These are phyloP conservation scores for Pheosia tremula DNA, from an alignment of 2,888 invertebrate genomes.

Conservation along the genomic window DNA sequence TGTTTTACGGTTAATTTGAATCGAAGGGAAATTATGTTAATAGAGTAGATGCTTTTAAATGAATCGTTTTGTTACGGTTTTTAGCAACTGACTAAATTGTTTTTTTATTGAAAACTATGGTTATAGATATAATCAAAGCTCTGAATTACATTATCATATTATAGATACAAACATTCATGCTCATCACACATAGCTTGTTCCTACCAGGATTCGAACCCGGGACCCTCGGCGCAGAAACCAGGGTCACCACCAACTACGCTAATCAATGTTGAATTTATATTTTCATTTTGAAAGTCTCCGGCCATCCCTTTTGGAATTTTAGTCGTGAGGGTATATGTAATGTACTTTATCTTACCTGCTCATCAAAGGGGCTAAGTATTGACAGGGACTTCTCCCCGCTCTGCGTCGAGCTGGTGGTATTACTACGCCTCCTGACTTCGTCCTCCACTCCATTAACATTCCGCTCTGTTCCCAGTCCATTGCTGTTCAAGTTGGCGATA, in stretches of 20 bases:
- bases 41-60: not conserved
- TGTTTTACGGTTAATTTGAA: not conserved
- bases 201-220: too few species aligned
- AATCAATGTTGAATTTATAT: too few species aligned
- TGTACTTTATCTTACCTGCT: slow-evolving; percentile 75
- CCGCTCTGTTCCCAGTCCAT: slow-evolving; percentile 69
- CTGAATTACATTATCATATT: too few species aligned
- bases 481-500: slow-evolving; percentile 65
- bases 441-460: slow-evolving; percentile 75
- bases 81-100: not conserved
- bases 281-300: too few species aligned
- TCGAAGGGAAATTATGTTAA: not conserved
- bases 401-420: slow-evolving; percentile 72
- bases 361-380: slow-evolving; percentile 95
- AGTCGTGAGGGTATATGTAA: not conserved
- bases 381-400: slow-evolving; percentile 79
- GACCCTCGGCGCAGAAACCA: too few species aligned
- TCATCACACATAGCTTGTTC: too few species aligned
- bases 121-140: too few species aligned
- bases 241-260: too few species aligned
- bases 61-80: too few species aligned
- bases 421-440: slow-evolving; percentile 77
- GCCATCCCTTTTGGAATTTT: too few species aligned
- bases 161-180: too few species aligned
- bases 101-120: too few species aligned